A percentile compares a stretch with the other conserved stretches of the same genome.
These are phyloP conservation scores for Coryphaenoides rupestris DNA, from an alignment of 2,113 vertebrate genomes.

Conservation along the genomic window DNA sequence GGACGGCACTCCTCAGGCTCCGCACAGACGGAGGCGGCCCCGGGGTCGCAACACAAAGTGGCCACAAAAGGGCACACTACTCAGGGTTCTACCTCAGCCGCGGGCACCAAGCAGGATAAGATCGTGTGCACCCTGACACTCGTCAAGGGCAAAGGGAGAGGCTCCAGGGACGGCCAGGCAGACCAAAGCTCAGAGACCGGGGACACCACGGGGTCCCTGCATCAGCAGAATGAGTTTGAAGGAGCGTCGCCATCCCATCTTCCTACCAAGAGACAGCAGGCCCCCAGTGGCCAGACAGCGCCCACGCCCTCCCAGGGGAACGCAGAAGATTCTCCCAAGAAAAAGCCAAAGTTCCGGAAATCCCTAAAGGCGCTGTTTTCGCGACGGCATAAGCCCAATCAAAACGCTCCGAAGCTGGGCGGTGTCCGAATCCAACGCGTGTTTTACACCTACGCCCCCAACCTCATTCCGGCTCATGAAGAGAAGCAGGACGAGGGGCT, in stretches of 20 bases:
- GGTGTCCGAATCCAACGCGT: slow-evolving; percentile 25
- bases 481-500: neutral
- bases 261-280: slow-evolving; percentile 7
- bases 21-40: neutral
- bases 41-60: neutral
- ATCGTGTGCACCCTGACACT: slow-evolving; percentile 31
- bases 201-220: slow-evolving; percentile 24
- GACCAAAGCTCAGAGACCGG: slow-evolving; percentile 22
- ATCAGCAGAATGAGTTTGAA: slow-evolving; percentile 24
- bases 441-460: slow-evolving; percentile 49
- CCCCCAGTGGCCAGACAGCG: slow-evolving; percentile 40
- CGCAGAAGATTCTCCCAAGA: slow-evolving; percentile 22
- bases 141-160: slow-evolving; percentile 34
- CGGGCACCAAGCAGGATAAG: slow-evolving; percentile 40
- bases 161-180: slow-evolving; percentile 11
- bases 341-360: slow-evolving; percentile 15
- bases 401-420: neutral
- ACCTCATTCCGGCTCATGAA: slow-evolving; percentile 15
- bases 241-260: slow-evolving; percentile 17
- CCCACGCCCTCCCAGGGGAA: slow-evolving; percentile 40
- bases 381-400: slow-evolving; percentile 27
- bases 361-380: slow-evolving; percentile 47
- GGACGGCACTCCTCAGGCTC: slow-evolving; percentile 18
- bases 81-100: slow-evolving; percentile 22
- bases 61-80: slow-evolving; percentile 30